Evolutionary conservation across 2,797 vertebrate genomes (phyloP).

Genomic region (Chelmon rostratus): DNA sequence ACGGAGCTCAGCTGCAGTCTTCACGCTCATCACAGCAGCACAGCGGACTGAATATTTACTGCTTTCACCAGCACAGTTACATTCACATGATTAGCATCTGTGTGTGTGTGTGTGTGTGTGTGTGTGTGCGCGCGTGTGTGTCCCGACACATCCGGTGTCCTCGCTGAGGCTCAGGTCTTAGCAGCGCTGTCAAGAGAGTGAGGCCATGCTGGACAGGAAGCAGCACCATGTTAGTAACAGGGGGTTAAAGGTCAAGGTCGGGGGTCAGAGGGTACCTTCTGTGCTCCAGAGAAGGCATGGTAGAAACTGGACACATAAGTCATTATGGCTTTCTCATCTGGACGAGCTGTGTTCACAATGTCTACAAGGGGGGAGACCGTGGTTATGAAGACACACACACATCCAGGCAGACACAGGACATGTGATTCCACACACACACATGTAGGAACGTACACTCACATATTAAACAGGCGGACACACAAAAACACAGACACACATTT

Average conservation of each 20-base stretch:
- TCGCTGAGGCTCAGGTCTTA: constrained; percentile 38
- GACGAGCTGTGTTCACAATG: constrained; percentile 96
- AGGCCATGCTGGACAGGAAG: constrained; percentile 82
- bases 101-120: constrained; percentile 24
- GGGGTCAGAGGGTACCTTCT: constrained; percentile 83
- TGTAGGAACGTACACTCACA: background rate
- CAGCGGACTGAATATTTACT: background rate
- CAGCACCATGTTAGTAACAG: constrained; percentile 49
- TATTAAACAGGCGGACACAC: constrained; percentile 4
- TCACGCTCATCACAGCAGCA: background rate
- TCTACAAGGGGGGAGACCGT: constrained; percentile 84
- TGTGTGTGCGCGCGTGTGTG: constrained; percentile 46
- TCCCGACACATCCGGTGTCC: constrained; percentile 32
- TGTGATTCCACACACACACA: constrained; percentile 13
- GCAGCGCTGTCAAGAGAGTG: constrained; percentile 59
- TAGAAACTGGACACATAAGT: constrained; percentile 99
- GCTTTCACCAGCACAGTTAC: constrained; percentile 24
- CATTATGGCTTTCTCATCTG: constrained; percentile 99
- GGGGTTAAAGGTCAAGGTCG: constrained; percentile 50
- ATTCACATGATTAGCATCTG: background rate
- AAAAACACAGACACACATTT: constrained; percentile 18
- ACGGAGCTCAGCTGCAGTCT: background rate
- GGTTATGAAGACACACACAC: constrained; percentile 63
- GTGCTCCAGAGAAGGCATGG: constrained; percentile 96
- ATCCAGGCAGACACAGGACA: constrained; percentile 23